Evolutionary conservation across 2,113 vertebrate species (phyloP).

Genomic region (Hypocryptadius cinnamomeus): DNA sequence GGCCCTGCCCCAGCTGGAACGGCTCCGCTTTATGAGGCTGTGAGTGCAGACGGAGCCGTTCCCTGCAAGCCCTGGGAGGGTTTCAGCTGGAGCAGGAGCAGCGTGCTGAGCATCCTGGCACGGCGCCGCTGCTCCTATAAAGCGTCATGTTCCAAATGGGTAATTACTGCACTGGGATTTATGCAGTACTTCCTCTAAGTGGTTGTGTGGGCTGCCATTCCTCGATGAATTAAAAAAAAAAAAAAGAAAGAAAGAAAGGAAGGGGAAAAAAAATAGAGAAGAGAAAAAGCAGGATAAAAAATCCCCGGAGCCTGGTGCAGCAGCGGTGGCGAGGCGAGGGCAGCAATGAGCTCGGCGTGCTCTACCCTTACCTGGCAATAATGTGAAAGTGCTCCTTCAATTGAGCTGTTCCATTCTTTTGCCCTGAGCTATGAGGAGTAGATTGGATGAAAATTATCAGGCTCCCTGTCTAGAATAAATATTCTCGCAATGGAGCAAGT

Average conservation of each 20-base stretch:
- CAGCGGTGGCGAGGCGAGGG: constrained; percentile 25
- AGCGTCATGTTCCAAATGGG: constrained; percentile 56
- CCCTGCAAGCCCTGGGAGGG: constrained; percentile 36
- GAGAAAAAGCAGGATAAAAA: background rate
- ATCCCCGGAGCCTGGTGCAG: background rate
- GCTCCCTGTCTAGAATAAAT: constrained; percentile 82
- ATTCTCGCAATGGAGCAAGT: constrained; percentile 80
- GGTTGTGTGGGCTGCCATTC: constrained; percentile 16
- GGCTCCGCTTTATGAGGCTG: background rate
- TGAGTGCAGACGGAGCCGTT: background rate
- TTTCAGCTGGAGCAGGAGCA: constrained; percentile 42
- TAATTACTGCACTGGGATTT: constrained; percentile 60
- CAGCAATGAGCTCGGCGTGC: constrained; percentile 63
- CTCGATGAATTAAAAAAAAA: background rate
- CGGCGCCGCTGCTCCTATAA: constrained; percentile 22
- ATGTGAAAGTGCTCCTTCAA: constrained; percentile 76
- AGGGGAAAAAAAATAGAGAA: background rate
- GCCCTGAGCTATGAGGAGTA: constrained; percentile 75
- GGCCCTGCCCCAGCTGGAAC: constrained; percentile 16
- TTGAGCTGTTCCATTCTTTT: constrained; percentile 75
- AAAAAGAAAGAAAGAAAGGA: background rate
- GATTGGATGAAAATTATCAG: constrained; percentile 83
- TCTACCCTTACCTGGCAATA: constrained; percentile 75
- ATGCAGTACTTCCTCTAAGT: constrained; percentile 29
- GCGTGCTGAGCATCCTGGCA: constrained; percentile 51